Evolutionary conservation across 92 coral and sea anemone genomes (phyloP), one percentile per base, ranked within the genome.

Genomic region (Porites rus): DNA sequence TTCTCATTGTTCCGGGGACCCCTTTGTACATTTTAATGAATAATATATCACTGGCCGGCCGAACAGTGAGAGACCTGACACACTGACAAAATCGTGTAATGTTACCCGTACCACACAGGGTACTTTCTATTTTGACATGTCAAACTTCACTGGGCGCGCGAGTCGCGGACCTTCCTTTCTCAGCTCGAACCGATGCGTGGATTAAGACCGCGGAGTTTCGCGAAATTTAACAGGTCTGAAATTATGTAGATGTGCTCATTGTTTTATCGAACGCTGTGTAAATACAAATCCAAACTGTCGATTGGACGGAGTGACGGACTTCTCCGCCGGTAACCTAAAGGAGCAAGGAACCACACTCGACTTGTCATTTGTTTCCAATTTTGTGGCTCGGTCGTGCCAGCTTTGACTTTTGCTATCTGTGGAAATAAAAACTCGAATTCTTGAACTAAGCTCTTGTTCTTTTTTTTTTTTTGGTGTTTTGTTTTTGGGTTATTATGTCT

Each of bases 1-100:
- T 72, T 86, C 86, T 79, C 74, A 90, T 94, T 88, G 93, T 81
- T 69, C 92, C 72, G 81, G 94, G 88, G 86, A 83, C 80, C 65
- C 88, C 92, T 90, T 90, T 94, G 96, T 94, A 94, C 96, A 90
- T 83, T 88, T 91, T 92, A 80, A 94, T 94, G 96, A 94, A 94
- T 94, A 93, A 94, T 94, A 91, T 81, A 94, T 94, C 88, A 89
- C 78, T 65, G 73, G 84, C 69, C 75, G 76, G 80, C 76, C 77
- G 74, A 82, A 70, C 76, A 90, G 89, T 88, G 72, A 51, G 82
- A 77, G 87, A 92, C 83, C 80, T 71, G 79, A 82, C 75, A 58
- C 43, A n/a, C 52, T 53, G 74, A 87, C 91, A 91, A 86, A 91
- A 83, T 88, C 72, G 67, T 77, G 87, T 76, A 89, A 86, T 78